Evolutionary conservation across 2,888 invertebrate species (phyloP), one percentile per base, ranked within the genome.

Genomic region (Acrocera orbiculus): DNA sequence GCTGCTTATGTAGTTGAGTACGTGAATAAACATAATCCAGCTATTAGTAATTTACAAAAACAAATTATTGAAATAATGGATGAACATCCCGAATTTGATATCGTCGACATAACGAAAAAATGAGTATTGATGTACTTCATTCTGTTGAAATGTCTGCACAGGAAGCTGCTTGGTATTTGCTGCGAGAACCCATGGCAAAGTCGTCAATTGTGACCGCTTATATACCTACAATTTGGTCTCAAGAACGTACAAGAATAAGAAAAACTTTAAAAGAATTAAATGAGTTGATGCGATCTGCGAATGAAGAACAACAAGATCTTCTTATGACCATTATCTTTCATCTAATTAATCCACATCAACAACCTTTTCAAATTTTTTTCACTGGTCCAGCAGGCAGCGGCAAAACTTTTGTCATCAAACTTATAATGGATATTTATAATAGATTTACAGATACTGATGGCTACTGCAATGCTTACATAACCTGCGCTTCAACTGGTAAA

Each of bases 161-260:
- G 47, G 56, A 57, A 46, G 58, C 59, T 30, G 61, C 60, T 34
- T 62, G 59, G 59, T 61, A 51, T 49, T 39, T 63, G 3, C 39
- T 63, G 27, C 44, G 58, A 20, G 46, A 57, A 38, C 56, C 57
- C 7, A 63, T 62, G 60, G 51, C 51, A 13, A 45, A 53, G 41
- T 31, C 47, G 34, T 53, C 51, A 5, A 27, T 36, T 27, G 36
- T 41, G 26, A 36, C 54, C 34, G 47, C 46, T 28, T 54, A 50
- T 43, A 58, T 58, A 5, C 49, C 53, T 22, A 58, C 56, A 19
- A 40, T 51, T 13, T 55, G 52, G 53, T 58, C 60, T 1, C 30
- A 44, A 25, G 58, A 61, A 40, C 46, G 61, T 31, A 51, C 45
- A 33, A n/a, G 52, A 36, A 48, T 48, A 32, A 45, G 38, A 41